Evolutionary conservation across 2,113 vertebrate genomes (phyloP).

Genomic region (Microtus montanus): DNA sequence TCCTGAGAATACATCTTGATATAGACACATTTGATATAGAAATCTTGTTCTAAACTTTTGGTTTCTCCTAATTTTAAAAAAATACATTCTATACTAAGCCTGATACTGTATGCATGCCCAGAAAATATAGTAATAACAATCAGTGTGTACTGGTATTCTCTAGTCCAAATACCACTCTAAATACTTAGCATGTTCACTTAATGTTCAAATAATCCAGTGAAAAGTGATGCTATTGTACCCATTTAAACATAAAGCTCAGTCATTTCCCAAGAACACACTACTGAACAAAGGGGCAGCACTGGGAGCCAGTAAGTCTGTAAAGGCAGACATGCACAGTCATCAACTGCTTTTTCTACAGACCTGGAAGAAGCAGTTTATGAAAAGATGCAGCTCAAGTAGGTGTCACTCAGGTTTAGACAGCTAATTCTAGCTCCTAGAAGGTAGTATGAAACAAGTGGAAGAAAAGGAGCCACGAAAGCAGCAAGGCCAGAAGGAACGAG

Average conservation of each 20-base stretch:
- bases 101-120: background rate
- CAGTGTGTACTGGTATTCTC: background rate
- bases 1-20: background rate
- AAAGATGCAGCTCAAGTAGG: background rate
- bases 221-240: background rate
- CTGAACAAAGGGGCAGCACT: background rate
- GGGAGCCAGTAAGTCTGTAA: background rate
- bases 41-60: background rate
- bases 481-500: background rate
- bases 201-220: slow-evolving; percentile 42
- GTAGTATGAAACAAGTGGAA: background rate
- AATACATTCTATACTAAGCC: background rate
- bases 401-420: background rate
- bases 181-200: background rate
- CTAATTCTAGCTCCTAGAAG: background rate
- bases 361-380: background rate
- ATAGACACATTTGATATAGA: background rate
- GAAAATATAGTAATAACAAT: background rate
- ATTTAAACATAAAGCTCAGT: slow-evolving; percentile 13
- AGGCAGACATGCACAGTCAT: background rate
- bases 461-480: background rate
- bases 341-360: background rate
- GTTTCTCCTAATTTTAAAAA: background rate
- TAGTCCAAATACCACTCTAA: background rate
- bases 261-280: background rate